phyloP scores from a whole-genome alignment of 1,140 invertebrate genomes.

The Cydia pomonella region DNA sequence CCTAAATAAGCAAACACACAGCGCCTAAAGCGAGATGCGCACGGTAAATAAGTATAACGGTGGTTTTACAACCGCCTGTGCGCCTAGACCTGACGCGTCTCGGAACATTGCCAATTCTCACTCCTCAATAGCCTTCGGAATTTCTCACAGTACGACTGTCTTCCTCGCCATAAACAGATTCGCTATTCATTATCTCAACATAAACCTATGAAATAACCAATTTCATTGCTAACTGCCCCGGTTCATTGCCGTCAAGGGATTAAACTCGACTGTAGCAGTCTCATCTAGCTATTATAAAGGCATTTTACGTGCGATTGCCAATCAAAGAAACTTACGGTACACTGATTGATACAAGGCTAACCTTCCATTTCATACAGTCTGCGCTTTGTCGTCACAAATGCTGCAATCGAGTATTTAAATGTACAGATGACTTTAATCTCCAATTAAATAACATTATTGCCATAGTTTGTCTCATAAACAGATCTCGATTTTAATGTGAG shows the following conservation, averaged over 20 bases:
- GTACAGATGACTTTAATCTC: conserved; percentile 4
- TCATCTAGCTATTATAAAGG: conserved; percentile 11
- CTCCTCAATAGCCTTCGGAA: conserved; percentile 71
- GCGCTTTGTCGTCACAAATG: conserved; percentile 8
- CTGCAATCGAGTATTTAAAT: conserved; percentile 21
- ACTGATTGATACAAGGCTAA: conserved; percentile 25
- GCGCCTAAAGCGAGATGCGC: conserved; percentile 73
- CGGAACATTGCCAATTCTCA: conserved; percentile 76
- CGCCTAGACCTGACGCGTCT: conserved; percentile 52
- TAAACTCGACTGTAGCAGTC: conserved; percentile 12
- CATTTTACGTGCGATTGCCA: conserved; percentile 11
- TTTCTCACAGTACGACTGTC: conserved; percentile 66
- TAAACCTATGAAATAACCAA: conserved; percentile 22
- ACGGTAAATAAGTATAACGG: conserved; percentile 78
- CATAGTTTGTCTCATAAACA: not conserved
- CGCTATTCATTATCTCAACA: conserved; percentile 40
- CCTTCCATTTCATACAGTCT: conserved; percentile 7
- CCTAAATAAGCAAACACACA: conserved; percentile 61
- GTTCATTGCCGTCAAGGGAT: conserved; percentile 11
- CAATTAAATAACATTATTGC: conserved; percentile 15
- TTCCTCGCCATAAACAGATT: conserved; percentile 56
- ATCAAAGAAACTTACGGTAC: conserved; percentile 8
- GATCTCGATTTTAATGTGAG: too few relatives aligned
- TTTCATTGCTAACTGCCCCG: conserved; percentile 12
- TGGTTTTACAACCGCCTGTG: conserved; percentile 66